A percentile compares a stretch with the other conserved stretches of the same genome.
Evolutionary conservation across 2,888 invertebrate genomes (phyloP).

Genomic region (Peribatodes rhomboidaria): DNA sequence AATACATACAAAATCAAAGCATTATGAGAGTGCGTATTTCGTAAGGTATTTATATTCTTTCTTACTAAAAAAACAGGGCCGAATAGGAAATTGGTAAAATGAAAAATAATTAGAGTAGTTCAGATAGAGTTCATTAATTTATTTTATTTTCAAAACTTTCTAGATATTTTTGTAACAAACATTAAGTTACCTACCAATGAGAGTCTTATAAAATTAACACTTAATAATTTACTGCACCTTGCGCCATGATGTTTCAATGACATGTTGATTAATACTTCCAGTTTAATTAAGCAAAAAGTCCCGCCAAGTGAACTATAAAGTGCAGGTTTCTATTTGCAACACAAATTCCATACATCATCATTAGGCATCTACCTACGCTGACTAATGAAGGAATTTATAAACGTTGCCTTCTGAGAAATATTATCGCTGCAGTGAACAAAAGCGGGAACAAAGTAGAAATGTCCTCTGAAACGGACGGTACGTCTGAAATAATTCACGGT

Average conservation of each 20-base stretch:
- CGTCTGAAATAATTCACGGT: conserved; percentile 79
- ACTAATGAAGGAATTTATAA: conserved; percentile 75
- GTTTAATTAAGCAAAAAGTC: conserved; percentile 29
- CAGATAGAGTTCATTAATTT: too few species aligned
- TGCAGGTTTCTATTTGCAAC: conserved; percentile 33
- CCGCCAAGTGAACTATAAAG: conserved; percentile 7
- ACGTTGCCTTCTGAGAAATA: conserved; percentile 70
- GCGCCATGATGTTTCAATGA: neutral
- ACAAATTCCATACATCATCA: conserved; percentile 46
- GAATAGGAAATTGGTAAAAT: too few species aligned
- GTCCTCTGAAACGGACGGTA: conserved; percentile 73
- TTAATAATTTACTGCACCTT: neutral
- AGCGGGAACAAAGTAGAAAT: conserved; percentile 69
- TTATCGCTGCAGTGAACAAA: conserved; percentile 64
- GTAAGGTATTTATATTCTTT: too few species aligned
- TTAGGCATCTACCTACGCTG: conserved; percentile 53
- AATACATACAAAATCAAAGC: too few species aligned
- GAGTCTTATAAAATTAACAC: neutral
- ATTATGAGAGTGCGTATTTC: too few species aligned
- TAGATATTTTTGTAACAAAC: neutral
- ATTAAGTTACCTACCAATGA: too few species aligned
- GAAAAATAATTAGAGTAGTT: too few species aligned
- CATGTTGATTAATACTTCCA: conserved; percentile 6
- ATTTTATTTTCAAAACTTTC: too few species aligned
- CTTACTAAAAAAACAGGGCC: too few species aligned